These are phyloP conservation scores for Oreochromis grahami DNA, from an alignment of 2,797 vertebrate species.

Conservation along the genomic window DNA sequence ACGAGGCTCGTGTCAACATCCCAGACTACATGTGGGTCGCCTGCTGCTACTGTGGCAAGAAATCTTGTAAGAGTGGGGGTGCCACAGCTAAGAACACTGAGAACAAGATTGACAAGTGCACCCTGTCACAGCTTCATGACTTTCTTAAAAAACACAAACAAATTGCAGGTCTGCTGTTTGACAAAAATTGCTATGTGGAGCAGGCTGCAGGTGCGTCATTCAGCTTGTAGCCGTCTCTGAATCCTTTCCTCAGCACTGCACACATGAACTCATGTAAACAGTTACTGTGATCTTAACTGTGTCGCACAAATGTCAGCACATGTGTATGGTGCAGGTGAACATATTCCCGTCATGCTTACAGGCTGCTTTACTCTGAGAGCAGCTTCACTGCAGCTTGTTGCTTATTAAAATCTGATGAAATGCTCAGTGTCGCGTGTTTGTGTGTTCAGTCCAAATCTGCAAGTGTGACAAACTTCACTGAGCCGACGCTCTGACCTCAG, in stretches of 20 bases:
- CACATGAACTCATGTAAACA: not conserved
- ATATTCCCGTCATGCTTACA: not conserved
- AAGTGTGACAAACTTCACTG: rapidly evolving
- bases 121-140: rapidly evolving
- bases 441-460: not conserved
- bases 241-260: not conserved
- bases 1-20: not conserved
- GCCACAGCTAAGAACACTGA: rapidly evolving
- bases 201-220: rapidly evolving
- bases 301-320: rapidly evolving
- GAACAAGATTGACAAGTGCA: rapidly evolving
- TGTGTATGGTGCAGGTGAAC: not conserved
- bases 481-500: not conserved
- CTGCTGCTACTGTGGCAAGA: rapidly evolving
- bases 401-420: not conserved
- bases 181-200: rapidly evolving
- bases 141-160: rapidly evolving
- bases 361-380: not conserved
- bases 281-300: not conserved
- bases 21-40: rapidly evolving
- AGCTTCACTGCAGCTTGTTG: not conserved
- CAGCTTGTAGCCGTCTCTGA: too few relatives aligned
- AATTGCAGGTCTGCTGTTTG: rapidly evolving
- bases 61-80: rapidly evolving
- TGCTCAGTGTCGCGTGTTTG: not conserved